These are phyloP conservation scores for Iphiclides podalirius DNA, from an alignment of 2,888 invertebrate genomes.

Conservation along the genomic window DNA sequence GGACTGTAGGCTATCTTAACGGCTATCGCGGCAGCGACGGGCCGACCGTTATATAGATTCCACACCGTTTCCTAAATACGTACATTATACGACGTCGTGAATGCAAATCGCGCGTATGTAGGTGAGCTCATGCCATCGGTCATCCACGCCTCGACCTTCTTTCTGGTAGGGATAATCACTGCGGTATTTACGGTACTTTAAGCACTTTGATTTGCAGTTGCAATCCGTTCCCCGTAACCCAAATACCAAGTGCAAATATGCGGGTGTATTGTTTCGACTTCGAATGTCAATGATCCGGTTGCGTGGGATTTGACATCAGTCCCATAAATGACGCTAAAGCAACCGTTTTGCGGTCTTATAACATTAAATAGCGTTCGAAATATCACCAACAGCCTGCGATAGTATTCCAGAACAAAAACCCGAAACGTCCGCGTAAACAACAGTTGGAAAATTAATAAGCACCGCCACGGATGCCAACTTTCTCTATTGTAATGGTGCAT, in stretches of 20 bases:
- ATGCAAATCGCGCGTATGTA: constrained; percentile 64
- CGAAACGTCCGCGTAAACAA: too few relatives aligned
- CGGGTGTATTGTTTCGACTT: too few relatives aligned
- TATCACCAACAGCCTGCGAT: too few relatives aligned
- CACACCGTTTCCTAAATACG: constrained; percentile 57
- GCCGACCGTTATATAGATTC: constrained; percentile 62
- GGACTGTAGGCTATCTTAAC: constrained; percentile 24
- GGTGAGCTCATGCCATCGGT: constrained; percentile 40
- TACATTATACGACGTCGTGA: constrained; percentile 45
- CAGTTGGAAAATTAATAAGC: constrained; percentile 12
- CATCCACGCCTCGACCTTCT: constrained; percentile 14
- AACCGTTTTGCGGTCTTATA: too few relatives aligned
- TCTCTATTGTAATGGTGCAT: constrained; percentile 7
- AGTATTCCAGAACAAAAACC: too few relatives aligned
- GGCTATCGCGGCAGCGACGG: too few relatives aligned
- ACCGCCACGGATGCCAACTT: constrained; percentile 7
- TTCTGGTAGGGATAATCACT: constrained; percentile 23
- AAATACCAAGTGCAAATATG: neutral
- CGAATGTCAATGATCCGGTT: too few relatives aligned
- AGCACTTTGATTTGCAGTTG: constrained; percentile 18
- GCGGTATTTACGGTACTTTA: constrained; percentile 16
- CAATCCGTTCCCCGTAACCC: neutral
- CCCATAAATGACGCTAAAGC: too few relatives aligned
- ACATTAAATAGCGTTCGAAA: too few relatives aligned
- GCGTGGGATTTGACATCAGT: too few relatives aligned